Evolutionary conservation across 2,113 vertebrate species (phyloP).

Genomic region (Aegypius monachus): DNA sequence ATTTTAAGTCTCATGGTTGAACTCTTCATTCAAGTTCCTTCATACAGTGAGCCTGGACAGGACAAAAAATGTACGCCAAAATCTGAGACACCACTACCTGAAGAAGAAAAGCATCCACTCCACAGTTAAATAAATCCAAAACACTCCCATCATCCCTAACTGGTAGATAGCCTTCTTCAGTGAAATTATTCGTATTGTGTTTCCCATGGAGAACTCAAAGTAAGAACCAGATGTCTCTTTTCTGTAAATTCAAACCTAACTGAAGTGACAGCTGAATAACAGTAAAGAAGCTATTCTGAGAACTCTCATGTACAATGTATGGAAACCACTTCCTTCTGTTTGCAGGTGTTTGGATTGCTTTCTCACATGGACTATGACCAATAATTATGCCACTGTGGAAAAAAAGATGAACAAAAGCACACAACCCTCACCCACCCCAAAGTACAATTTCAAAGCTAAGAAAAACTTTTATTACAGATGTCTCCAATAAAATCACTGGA

Average conservation of each 20-base stretch:
- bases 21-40: background rate
- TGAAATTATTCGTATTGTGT: constrained; percentile 36
- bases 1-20: background rate
- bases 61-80: background rate
- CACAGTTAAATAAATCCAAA: background rate
- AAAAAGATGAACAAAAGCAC: background rate
- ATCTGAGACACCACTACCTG: background rate
- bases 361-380: background rate
- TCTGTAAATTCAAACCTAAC: constrained; percentile 26
- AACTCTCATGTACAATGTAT: background rate
- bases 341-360: constrained; percentile 25
- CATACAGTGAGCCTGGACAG: background rate
- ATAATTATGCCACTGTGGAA: background rate
- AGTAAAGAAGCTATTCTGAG: constrained; percentile 7
- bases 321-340: background rate
- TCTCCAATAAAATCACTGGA: background rate
- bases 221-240: constrained; percentile 49
- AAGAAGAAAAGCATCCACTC: background rate
- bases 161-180: background rate
- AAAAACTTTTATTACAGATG: background rate
- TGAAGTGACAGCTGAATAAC: constrained; percentile 12
- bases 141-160: background rate
- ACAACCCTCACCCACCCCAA: background rate
- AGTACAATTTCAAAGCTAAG: background rate
- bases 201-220: constrained; percentile 24